Base-by-base conservation (phyloP, 2,113 vertebrate species). In the Nibea coibor region DNA sequence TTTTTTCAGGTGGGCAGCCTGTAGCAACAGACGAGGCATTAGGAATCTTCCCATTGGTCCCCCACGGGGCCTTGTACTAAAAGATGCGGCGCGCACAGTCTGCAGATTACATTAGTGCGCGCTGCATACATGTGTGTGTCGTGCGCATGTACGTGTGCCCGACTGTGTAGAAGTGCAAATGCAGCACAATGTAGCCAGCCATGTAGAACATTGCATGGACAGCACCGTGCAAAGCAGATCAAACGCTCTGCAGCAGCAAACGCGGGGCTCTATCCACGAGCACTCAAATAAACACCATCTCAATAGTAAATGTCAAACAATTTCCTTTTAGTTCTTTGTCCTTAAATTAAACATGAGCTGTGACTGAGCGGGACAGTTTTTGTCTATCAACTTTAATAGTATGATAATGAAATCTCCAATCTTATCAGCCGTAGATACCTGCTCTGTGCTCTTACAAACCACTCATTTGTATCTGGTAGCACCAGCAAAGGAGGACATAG, bases 121-220 rank as follows among this genome's bases (percentile, higher is more conserved):
- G 16, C 65, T 76, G 71, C 48, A 59, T 73, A 62, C 59, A 39
- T 78, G 71, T 77, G 53, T 61, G n/a, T 50, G 24, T 24, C 47
- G 19, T 19, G 42, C 1, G 1, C 50, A 45, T 82, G 53, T 62
- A n/a, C 22, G 42, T 65, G 72, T 63, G 43, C 24, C 50, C 78
- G 74, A 47, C n/a, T 42, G 53, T 80, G 72, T 75, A 67, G 68
- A 53, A 88, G 51, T 87, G 88, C 83, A 73, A 70, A 91, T 87
- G 80, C 83, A 80, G 89, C 85, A 90, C 68, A 75, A 50, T 71
- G 78, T 35, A 86, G 80, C 53, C 82, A 88, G 24, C 66, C 84
- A 78, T 88, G 82, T 73, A 84, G 82, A 91, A 92, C 85, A 85
- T 68, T 82, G 82, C 91, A 83, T 67, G 70, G 68, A 47, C 84